Base-by-base conservation (phyloP, 2,888 invertebrate genomes). In the Automeris io region DNA sequence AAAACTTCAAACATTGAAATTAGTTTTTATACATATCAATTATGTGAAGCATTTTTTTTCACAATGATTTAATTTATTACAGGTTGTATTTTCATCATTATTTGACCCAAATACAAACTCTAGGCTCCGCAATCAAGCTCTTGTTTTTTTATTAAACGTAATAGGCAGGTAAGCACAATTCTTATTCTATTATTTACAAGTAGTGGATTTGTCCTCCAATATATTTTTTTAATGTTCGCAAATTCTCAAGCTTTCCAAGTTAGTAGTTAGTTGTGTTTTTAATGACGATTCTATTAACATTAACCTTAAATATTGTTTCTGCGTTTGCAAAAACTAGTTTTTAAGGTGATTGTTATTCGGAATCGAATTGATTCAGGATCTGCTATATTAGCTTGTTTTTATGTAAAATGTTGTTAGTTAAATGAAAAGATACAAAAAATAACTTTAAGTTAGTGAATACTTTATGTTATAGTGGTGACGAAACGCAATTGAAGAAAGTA, bases 31-130 rank as follows among this genome's bases (percentile, higher is more conserved):
- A n/a, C n/a, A n/a, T n/a, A n/a, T n/a, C n/a, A n/a, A n/a, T n/a
- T n/a, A n/a, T n/a, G n/a, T n/a, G n/a, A n/a, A n/a, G n/a, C n/a
- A n/a, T n/a, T n/a, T n/a, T n/a, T n/a, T n/a, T n/a, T n/a, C n/a
- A n/a, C n/a, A n/a, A n/a, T n/a, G n/a, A n/a, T n/a, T n/a, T n/a
- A 9, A 33, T 37, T 37, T 31, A 43, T 54, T 49, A 0, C 74
- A 91, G 93, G 90, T 95, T 24, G 91, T 96, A 37, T 97, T 96
- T 74, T 95, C 96, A 54, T 93, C 95, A 2, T 79, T 97, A 7
- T 96, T 94, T 71, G 96, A 95, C 18, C 89, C 88, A 2, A 93
- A 93, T 55, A 95, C 95, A 0, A 96, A 96, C 75, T 88, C 92
- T 0, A 92, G 95, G 53, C 88, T 97, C 41, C 94, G 95, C 54